Percentiles rank a stretch among this genome's conserved stretches.
Evolutionary conservation across 2,113 vertebrate genomes (phyloP).

Genomic region (Neotoma lepida): DNA sequence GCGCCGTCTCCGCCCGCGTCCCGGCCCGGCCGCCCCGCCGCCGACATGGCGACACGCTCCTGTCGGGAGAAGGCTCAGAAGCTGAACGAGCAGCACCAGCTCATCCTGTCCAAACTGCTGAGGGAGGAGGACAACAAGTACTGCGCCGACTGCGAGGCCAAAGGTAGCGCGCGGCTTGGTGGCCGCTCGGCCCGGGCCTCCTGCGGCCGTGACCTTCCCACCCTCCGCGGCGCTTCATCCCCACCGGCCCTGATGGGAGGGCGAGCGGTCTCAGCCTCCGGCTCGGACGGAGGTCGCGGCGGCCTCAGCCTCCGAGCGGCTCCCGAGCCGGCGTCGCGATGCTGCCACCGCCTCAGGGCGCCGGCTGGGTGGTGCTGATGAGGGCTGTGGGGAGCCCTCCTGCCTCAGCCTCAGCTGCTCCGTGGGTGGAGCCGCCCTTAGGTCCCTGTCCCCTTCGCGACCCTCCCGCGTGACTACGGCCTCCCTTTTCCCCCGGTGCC

Average conservation of each 20-base stretch:
- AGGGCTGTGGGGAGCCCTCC: background rate
- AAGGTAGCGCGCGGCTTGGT: conserved; percentile 85
- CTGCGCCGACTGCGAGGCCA: conserved; percentile 97
- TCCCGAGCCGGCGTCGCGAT: background rate
- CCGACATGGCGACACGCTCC: conserved; percentile 93
- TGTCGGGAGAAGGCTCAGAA: conserved; percentile 97
- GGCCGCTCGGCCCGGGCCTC: background rate
- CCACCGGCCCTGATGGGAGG: background rate
- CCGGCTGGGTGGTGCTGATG: background rate
- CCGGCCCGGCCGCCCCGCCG: background rate
- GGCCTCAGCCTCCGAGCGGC: background rate
- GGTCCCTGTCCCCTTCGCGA: background rate
- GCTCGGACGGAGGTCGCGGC: background rate
- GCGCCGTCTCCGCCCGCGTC: background rate
- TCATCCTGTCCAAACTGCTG: conserved; percentile 94
- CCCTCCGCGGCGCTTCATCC: conserved; percentile 53
- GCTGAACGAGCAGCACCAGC: conserved; percentile 97
- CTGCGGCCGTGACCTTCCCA: conserved; percentile 66
- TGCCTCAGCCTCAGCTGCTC: background rate
- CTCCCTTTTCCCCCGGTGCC: background rate
- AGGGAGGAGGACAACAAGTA: conserved; percentile 96
- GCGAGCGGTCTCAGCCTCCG: background rate
- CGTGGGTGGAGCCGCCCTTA: conserved; percentile 38
- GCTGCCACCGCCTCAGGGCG: background rate
- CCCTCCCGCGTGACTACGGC: background rate